phyloP scores from a whole-genome alignment of 92 coral and sea anemone species.

The Desmophyllum pertusum region DNA sequence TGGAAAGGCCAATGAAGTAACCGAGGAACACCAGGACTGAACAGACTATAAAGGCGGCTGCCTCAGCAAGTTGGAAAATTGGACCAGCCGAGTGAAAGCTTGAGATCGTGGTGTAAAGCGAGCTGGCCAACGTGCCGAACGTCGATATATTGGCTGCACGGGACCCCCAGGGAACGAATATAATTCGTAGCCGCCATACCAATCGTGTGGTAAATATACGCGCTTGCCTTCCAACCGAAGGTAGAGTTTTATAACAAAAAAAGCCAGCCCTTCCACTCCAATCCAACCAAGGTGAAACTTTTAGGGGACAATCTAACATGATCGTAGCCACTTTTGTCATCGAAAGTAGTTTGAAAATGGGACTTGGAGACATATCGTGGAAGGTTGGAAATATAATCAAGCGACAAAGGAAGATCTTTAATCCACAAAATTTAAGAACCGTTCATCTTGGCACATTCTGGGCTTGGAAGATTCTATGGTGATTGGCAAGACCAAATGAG shows the following conservation, averaged over 20 bases:
- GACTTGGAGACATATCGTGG: constrained; percentile 43
- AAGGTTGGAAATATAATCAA: constrained; percentile 45
- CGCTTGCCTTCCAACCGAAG: constrained; percentile 64
- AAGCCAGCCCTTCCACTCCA: constrained; percentile 44
- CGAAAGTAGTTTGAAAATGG: constrained; percentile 17
- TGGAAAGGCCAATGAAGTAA: neutral
- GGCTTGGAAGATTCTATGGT: constrained; percentile 46
- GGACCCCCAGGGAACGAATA: constrained; percentile 38
- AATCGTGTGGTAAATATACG: constrained; percentile 48
- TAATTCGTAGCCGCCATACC: constrained; percentile 35
- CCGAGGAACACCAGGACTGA: constrained; percentile 23
- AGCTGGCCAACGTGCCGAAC: constrained; percentile 48
- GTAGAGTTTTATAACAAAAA: constrained; percentile 24
- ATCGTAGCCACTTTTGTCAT: constrained; percentile 59
- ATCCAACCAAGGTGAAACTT: constrained; percentile 48
- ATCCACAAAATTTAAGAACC: constrained; percentile 33
- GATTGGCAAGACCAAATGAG: too few relatives aligned
- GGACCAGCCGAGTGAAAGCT: constrained; percentile 27
- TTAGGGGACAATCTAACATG: constrained; percentile 28
- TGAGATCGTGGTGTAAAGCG: constrained; percentile 38
- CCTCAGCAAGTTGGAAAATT: constrained; percentile 48
- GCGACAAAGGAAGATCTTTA: constrained; percentile 39
- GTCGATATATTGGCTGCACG: constrained; percentile 59
- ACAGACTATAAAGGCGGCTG: constrained; percentile 48
- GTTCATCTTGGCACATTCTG: constrained; percentile 43